Base-by-base conservation (phyloP, 2,113 vertebrate species). In the Mugil cephalus region DNA sequence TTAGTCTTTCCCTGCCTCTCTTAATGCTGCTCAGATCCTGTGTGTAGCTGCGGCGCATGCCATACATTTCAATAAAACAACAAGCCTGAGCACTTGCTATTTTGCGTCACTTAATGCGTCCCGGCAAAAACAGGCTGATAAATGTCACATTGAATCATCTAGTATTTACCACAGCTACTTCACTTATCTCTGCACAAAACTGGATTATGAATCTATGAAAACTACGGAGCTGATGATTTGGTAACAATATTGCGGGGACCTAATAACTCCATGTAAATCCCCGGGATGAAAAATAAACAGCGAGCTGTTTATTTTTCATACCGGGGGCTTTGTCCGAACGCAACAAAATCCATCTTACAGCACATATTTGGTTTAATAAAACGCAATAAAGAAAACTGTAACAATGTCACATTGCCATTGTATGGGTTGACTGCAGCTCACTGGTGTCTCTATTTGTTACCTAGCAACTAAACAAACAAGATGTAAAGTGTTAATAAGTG, bases 81-180 rank as follows among this genome's bases (percentile, higher is more conserved):
- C 42, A 59, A 70, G 43, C 7, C 43, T 17, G 54, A 36, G 24
- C 38, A 56, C 11, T 61, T 80, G 8, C 34, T 10, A 47, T 45
- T 50, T 18, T 45, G 19, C 61, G 52, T n/a, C 36, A 53, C 35
- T 59, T 66, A 69, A 67, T 76, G 40, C 11, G 11, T 65, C 55
- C 56, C 39, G 48, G 30, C 39, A 54, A 61, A n/a, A 67, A 71
- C 19, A 38, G 38, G 66, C 34, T 74, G 60, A 24, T 69, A 56
- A 69, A 63, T 75, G 59, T 79, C 56, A 46, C 3, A 80, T 15
- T 60, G 21, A 71, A 48, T 46, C 34, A 47, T 69, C 10, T 14
- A 38, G 51, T 30, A 51, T n/a, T 63, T 54, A 59, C 50, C 7
- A 42, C 34, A 63, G 55, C 24, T 2, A 36, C 45, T 64, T 51